phyloP scores from a whole-genome alignment of 2,113 vertebrate genomes.

The Neomonachus schauinslandi region DNA sequence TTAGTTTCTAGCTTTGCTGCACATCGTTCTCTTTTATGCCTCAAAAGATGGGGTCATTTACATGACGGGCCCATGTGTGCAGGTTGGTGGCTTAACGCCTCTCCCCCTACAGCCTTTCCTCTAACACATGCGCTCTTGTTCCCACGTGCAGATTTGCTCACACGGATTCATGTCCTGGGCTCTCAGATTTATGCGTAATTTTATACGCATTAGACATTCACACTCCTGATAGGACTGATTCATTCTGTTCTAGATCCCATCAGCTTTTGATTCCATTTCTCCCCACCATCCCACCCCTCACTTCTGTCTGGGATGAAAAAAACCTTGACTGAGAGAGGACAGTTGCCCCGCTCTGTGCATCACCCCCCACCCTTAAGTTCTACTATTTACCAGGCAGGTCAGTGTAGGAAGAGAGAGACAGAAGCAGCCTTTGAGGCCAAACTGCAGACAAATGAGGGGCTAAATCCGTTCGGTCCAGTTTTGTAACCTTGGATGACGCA shows the following conservation, averaged over 20 bases:
- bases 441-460: not conserved
- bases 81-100: not conserved
- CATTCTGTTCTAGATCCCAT: conserved; percentile 25
- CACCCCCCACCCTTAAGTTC: not conserved
- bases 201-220: not conserved
- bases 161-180: not conserved
- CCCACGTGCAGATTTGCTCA: not conserved
- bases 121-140: not conserved
- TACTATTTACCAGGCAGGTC: not conserved
- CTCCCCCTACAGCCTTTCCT: not conserved
- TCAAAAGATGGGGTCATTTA: not conserved
- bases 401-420: not conserved
- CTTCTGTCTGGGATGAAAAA: not conserved
- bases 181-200: not conserved
- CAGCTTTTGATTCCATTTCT: not conserved
- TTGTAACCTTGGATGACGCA: not conserved
- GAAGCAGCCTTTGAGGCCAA: not conserved
- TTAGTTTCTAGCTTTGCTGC: not conserved
- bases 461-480: not conserved
- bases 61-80: not conserved
- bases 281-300: not conserved
- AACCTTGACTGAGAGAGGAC: not conserved
- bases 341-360: fast-evolving
- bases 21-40: not conserved
- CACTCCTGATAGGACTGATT: not conserved